Base-by-base conservation (phyloP, 2,888 invertebrate species). In the Drosophila lacicola region DNA sequence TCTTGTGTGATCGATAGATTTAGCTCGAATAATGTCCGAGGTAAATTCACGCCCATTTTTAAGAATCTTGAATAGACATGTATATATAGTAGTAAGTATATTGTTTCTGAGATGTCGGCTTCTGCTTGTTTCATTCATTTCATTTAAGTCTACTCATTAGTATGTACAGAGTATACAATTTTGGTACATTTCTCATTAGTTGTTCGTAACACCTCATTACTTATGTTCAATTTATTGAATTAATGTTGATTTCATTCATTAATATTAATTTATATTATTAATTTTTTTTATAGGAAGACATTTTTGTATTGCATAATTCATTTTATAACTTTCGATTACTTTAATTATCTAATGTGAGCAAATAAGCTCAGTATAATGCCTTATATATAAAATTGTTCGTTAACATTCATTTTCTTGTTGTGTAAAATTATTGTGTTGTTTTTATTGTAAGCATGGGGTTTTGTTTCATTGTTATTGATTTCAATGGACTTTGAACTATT, bases 221-320 rank as follows among this genome's bases (percentile, higher is more conserved):
- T 44, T 54, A 49, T 49, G 14, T 19, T 49, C 10, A 44, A 37
- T 29, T 50, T 36, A 6, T 13, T 46, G 37, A 64, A 58, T 70
- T 57, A 61, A 55, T 70, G 61, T 76, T 63, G 29, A 39, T 42
- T 47, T 55, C 17, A 56, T 60, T 70, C 49, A 54, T 70, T 54
- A 67, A 58, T 50, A 72, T 74, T 72, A 74, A 50, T 63, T 39
- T 21, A 36, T 77, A 74, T 42, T 68, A 61, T 73, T 46, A 56
- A 45, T 29, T 58, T 57, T 54, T 34, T 57, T 41, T 77, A 68
- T 69, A 80, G 80, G 80, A 80, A 80, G 80, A 80, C 80, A 77
- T 80, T 77, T 82, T 80, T 70, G 70, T 78, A 80, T 80, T 80
- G 80, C 78, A 82, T 82, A 73, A 68, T 73, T 73, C 44, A 78